Conservation (phyloP, 2,888 invertebrate genomes). For the Mesorhabditis sp. region DNA sequence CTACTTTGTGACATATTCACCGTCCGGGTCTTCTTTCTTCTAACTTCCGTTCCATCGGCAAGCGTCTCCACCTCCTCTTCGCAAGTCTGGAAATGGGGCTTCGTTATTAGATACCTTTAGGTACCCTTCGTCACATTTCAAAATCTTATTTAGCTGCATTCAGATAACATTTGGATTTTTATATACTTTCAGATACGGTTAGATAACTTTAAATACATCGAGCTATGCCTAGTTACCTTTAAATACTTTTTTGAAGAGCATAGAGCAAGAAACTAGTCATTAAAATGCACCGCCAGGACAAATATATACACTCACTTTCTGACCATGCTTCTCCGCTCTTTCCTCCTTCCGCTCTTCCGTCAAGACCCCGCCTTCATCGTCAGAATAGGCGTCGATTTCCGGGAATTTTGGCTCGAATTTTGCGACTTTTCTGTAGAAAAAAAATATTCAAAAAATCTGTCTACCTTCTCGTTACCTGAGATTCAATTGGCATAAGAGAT, state of each 20-base stretch:
- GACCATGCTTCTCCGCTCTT: conserved; percentile 49
- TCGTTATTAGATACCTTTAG: neutral
- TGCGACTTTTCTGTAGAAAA: conserved; percentile 45
- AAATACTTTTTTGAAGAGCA: neutral
- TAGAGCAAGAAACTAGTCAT: no score
- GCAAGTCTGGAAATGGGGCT: conserved; percentile 23
- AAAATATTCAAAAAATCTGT: neutral
- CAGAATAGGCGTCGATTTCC: conserved; percentile 43
- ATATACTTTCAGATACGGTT: no score
- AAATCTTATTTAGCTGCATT: no score
- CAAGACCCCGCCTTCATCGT: conserved; percentile 45
- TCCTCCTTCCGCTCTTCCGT: conserved; percentile 51
- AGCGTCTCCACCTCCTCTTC: conserved; percentile 50
- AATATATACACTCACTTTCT: conserved; percentile 33
- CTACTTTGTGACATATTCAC: conserved; percentile 46
- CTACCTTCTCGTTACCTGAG: conserved; percentile 28
- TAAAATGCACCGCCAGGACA: no score
- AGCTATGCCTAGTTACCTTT: neutral
- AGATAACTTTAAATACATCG: no score
- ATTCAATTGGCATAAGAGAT: conserved; percentile 41
- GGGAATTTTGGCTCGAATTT: conserved; percentile 46
- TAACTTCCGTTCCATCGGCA: conserved; percentile 46
- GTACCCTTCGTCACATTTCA: no score
- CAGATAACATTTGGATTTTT: no score
- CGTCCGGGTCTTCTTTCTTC: conserved; percentile 48